Evolutionary conservation across 2,797 vertebrate genomes (phyloP), one percentile per base, ranked within the genome.

Genomic region (Hozukius guyotensis): DNA sequence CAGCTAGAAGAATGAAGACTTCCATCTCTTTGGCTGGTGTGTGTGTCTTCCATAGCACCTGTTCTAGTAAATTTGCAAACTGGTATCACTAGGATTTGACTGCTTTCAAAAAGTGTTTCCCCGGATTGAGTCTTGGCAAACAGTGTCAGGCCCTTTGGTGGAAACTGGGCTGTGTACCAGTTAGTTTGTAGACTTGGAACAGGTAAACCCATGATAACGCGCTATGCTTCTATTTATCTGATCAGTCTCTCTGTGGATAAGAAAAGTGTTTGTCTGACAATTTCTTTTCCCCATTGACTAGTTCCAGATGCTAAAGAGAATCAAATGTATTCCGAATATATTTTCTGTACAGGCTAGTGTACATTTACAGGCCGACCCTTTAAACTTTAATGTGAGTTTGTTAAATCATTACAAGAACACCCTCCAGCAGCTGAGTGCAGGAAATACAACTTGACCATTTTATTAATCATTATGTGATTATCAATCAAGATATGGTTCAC

Each of bases 391-490:
- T 85, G 64, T 89, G 73, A 72, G 52, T 86, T 79, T 87, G 77
- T 88, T 34, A 32, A 84, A 76, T 86, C 32, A 83, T 79, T 52
- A 71, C 34, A 42, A 38, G 29, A 75, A 78, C 42, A 75, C 53
- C 80, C 36, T 86, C 62, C 74, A 77, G 67, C 77, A 72, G 57
- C 53, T 2, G 12, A 78, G 69, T 82, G 67, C 79, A 83, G 78
- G 69, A 84, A 80, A 61, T 74, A 60, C 59, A 71, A 53, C 42
- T 53, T 42, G 71, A 62, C 27, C 32, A 56, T 80, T 79, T 87
- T 78, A 78, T 87, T 80, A 86, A 92, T 93, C 80, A 82, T 76
- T 81, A 77, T 86, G 81, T 91, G 76, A 87, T 90, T 75, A 88
- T 85, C 72, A 81, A 80, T 89, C 82, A 46, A 38, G 55, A 78